Evolutionary conservation across 2,888 invertebrate genomes (phyloP).

Genomic region (Cryptocephalus primarius): DNA sequence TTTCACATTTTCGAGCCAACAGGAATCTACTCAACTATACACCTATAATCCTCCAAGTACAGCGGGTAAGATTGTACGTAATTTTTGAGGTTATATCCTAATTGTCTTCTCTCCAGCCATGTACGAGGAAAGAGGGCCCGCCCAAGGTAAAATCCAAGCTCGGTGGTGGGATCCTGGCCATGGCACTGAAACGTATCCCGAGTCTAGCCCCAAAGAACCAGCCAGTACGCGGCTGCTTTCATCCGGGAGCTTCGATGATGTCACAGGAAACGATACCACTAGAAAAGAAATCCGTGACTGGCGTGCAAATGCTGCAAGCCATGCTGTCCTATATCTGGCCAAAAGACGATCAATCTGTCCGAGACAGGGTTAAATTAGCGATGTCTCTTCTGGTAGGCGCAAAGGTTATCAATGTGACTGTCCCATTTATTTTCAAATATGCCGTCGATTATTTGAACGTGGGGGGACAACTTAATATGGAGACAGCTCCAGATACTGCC

Average conservation of each 20-base stretch:
- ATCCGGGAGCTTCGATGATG: slow-evolving; percentile 65
- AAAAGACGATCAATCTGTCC: slow-evolving; percentile 66
- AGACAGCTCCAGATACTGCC: slow-evolving; percentile 69
- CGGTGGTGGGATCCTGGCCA: slow-evolving; percentile 24
- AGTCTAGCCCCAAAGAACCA: slow-evolving; percentile 33
- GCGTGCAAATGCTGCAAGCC: slow-evolving; percentile 69
- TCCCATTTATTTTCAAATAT: slow-evolving; percentile 94
- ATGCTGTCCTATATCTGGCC: slow-evolving; percentile 96
- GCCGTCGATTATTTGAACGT: slow-evolving; percentile 80
- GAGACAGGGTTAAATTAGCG: slow-evolving; percentile 71
- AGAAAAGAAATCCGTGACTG: slow-evolving; percentile 48
- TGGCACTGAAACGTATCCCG: slow-evolving; percentile 23
- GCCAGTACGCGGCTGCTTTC: slow-evolving; percentile 73
- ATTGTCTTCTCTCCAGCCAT: slow-evolving; percentile 13
- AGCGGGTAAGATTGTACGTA: slow-evolving; percentile 21
- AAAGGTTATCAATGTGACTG: slow-evolving; percentile 80
- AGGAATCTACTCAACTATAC: slow-evolving; percentile 11
- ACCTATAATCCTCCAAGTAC: slow-evolving; percentile 13
- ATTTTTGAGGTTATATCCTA: slow-evolving; percentile 12
- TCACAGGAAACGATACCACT: slow-evolving; percentile 45
- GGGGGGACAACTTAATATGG: slow-evolving; percentile 53
- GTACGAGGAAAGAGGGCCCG: slow-evolving; percentile 15
- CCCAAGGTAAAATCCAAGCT: slow-evolving; percentile 13
- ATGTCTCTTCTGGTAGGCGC: slow-evolving; percentile 68
- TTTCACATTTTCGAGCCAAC: slow-evolving; percentile 16